phyloP scores from a whole-genome alignment of 2,888 invertebrate species.

The Dorcus hopei region DNA sequence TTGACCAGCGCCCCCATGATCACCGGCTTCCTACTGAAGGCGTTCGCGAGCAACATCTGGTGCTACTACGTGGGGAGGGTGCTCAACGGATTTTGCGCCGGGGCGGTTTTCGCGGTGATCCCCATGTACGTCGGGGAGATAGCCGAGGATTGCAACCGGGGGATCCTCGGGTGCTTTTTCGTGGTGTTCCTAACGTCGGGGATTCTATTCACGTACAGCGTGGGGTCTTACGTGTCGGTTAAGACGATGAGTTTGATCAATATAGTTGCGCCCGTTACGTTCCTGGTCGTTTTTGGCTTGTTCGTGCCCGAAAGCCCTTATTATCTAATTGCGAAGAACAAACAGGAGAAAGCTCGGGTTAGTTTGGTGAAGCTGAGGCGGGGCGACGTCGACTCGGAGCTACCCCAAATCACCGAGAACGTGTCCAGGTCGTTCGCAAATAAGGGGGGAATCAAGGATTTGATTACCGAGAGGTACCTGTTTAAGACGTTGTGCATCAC shows the following conservation, averaged over 20 bases:
- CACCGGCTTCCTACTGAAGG: conserved; percentile 42
- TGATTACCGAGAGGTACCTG: conserved; percentile 35
- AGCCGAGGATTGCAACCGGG: conserved; percentile 74
- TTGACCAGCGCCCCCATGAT: conserved; percentile 63
- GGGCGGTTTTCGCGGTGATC: conserved; percentile 66
- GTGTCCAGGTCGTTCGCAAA: conserved; percentile 37
- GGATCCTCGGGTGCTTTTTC: conserved; percentile 74
- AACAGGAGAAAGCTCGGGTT: conserved; percentile 58
- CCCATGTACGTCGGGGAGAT: conserved; percentile 88
- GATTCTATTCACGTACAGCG: conserved; percentile 62
- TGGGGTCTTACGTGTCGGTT: conserved; percentile 70
- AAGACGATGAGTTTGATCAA: conserved; percentile 60
- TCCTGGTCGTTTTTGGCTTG: conserved; percentile 59
- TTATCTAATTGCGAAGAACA: conserved; percentile 58
- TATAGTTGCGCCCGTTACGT: conserved; percentile 48
- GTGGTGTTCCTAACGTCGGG: conserved; percentile 62
- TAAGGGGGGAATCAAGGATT: conserved; percentile 40
- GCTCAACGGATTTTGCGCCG: conserved; percentile 43
- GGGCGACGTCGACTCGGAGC: conserved; percentile 61
- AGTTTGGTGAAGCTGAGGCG: conserved; percentile 68
- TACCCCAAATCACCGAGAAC: conserved; percentile 43
- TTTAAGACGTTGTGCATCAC: conserved; percentile 45
- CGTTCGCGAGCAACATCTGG: conserved; percentile 13
- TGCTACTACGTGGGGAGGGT: conserved; percentile 18
- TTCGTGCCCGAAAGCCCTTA: conserved; percentile 80